These are phyloP conservation scores for Gallinago nigripennis DNA, from an alignment of 2,797 vertebrate species.

Conservation along the genomic window DNA sequence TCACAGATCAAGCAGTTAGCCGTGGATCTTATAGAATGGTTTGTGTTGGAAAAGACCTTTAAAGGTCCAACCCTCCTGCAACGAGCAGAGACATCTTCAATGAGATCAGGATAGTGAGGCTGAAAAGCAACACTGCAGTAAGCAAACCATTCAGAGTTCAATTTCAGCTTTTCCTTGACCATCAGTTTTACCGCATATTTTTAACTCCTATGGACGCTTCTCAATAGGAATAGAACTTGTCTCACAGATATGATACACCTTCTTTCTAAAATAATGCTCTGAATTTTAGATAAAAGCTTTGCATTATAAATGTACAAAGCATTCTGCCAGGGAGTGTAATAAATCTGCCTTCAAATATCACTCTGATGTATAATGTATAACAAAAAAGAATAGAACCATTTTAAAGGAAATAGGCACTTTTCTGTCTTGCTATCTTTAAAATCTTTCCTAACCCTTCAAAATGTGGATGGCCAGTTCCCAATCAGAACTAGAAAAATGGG, in stretches of 20 bases:
- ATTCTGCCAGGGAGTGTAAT: slow-evolving; percentile 68
- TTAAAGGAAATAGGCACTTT: slow-evolving; percentile 61
- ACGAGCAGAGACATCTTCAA: neutral
- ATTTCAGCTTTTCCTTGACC: neutral
- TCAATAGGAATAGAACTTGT: slow-evolving; percentile 46
- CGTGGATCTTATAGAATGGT: neutral
- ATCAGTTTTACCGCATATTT: neutral
- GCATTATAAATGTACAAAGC: slow-evolving; percentile 76
- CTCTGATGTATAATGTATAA: slow-evolving; percentile 75
- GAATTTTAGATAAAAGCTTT: slow-evolving; percentile 77
- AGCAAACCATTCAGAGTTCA: neutral
- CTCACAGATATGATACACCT: slow-evolving; percentile 38
- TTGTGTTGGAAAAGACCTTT: neutral
- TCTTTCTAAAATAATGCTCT: slow-evolving; percentile 72
- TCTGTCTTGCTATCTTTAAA: slow-evolving; percentile 15
- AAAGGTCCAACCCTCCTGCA: neutral
- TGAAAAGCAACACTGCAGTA: neutral
- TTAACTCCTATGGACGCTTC: neutral
- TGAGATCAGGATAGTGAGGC: neutral
- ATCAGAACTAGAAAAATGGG: slow-evolving; percentile 16
- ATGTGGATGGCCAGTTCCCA: slow-evolving; percentile 2
- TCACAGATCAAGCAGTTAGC: neutral
- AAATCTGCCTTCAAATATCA: slow-evolving; percentile 73
- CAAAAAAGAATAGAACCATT: slow-evolving; percentile 61
- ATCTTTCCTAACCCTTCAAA: slow-evolving; percentile 35